Conservation (phyloP, 2,797 vertebrate species). For the Xenentodon cancila region DNA sequence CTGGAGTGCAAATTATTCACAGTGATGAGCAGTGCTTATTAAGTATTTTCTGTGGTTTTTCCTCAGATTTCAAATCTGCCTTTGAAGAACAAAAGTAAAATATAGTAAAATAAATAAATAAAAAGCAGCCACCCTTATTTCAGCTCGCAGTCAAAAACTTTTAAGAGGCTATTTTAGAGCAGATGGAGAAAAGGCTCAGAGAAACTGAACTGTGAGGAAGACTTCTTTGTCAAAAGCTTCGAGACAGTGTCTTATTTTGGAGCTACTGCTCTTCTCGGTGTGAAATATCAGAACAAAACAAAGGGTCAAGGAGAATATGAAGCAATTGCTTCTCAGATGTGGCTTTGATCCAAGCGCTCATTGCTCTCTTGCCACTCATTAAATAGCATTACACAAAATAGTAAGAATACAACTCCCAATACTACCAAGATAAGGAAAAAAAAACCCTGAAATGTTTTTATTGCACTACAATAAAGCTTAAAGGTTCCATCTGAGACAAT, state of each 20-base stretch:
- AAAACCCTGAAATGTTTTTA: constrained; percentile 12
- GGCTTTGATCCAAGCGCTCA: constrained; percentile 36
- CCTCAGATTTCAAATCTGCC: constrained; percentile 17
- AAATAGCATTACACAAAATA: constrained; percentile 29
- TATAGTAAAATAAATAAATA: background rate
- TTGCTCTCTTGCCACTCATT: constrained; percentile 21
- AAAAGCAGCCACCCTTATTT: constrained; percentile 19
- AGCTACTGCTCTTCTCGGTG: constrained; percentile 32
- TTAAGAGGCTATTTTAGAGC: constrained; percentile 9
- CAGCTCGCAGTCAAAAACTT: constrained; percentile 26
- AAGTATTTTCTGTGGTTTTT: constrained; percentile 37
- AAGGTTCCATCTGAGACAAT: constrained; percentile 26
- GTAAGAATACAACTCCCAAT: constrained; percentile 37
- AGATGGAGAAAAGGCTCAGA: constrained; percentile 18
- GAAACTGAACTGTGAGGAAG: constrained; percentile 27
- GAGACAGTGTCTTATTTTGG: constrained; percentile 41
- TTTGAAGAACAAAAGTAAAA: constrained; percentile 3
- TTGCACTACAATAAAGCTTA: background rate
- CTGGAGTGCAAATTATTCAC: constrained; percentile 36
- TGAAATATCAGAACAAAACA: constrained; percentile 50
- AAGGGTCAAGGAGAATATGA: constrained; percentile 56
- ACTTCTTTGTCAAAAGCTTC: constrained; percentile 29
- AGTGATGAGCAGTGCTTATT: constrained; percentile 28
- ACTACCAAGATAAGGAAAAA: background rate
- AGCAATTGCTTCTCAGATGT: constrained; percentile 31